A percentile compares a stretch with the other conserved stretches of the same genome.
phyloP scores from a whole-genome alignment of 2,888 invertebrate species.

The Metalampra italica region DNA sequence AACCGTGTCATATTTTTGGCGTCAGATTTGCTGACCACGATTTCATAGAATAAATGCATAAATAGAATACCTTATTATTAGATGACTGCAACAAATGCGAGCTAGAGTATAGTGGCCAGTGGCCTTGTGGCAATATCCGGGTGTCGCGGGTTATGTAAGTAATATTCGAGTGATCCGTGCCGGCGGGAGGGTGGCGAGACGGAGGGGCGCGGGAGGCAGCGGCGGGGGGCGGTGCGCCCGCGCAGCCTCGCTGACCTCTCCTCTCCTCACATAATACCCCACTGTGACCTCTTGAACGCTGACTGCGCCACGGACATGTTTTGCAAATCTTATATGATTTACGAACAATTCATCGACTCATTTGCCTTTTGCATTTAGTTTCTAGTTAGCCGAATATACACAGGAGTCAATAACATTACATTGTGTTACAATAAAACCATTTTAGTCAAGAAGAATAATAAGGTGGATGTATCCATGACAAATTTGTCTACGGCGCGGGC shows the following conservation, averaged over 20 bases:
- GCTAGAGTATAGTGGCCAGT: constrained; percentile 31
- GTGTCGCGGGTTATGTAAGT: constrained; percentile 57
- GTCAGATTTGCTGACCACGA: neutral
- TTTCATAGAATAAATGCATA: constrained; percentile 1
- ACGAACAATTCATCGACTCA: too few relatives aligned
- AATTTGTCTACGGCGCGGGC: too few relatives aligned
- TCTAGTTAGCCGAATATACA: too few relatives aligned
- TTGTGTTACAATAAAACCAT: too few relatives aligned
- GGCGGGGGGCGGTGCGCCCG: neutral
- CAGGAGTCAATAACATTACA: too few relatives aligned
- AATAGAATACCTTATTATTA: neutral
- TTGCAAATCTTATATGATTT: neutral
- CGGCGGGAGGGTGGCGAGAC: constrained; percentile 1
- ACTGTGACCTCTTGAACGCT: neutral
- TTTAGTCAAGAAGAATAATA: too few relatives aligned
- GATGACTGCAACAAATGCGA: constrained; percentile 32
- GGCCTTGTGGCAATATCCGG: constrained; percentile 67
- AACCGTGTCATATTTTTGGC: too few relatives aligned
- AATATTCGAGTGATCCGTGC: constrained; percentile 41
- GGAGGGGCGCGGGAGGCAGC: constrained; percentile 14
- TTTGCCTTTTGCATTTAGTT: too few relatives aligned
- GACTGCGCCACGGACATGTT: neutral
- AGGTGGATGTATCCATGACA: too few relatives aligned
- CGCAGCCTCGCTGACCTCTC: neutral
- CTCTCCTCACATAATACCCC: neutral